Base-by-base conservation (phyloP, 2,888 invertebrate genomes). In the Hyalella azteca region DNA sequence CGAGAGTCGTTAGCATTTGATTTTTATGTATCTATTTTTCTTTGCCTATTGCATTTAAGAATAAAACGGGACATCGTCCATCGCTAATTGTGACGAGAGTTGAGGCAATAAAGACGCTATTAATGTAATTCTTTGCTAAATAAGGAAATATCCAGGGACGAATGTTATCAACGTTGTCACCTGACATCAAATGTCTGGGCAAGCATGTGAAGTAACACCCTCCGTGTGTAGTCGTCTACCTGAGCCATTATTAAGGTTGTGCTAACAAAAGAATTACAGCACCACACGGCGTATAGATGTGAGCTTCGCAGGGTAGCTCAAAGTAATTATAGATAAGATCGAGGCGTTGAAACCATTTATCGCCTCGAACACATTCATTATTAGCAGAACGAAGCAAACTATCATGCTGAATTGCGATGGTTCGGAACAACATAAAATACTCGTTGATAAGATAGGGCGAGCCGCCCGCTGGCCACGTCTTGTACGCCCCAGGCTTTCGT, bases 261-360 rank as follows among this genome's bases (percentile, higher is more conserved):
- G 5, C 66, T 66, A 66, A 66, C 66, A 36, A 1, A n/a, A 66
- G 66, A 36, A 32, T 66, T 36, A 19, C 4, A 22, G 26, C 66
- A 36, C 66, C 66, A n/a, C n/a, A n/a, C n/a, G 66, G 9, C 13
- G 59, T 15, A 7, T 4, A 66, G 36, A 9, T n/a, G 45, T 15
- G 45, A 54, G 54, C 66, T 66, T 66, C 36, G 66, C 39, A 66
- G 66, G 66, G 66, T 66, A 66, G 66, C 66, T 66, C n/a, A 19
- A 66, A 66, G 66, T 66, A 32, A 66, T 66, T 66, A 66, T 66
- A 66, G 66, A 66, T 66, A 66, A 29, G 15, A 66, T 66, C 66
- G 19, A 66, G 66, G 66, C 66, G 66, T 66, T 66, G 66, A 66
- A 66, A 66, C 66, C 66, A 66, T 66, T 66, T 66, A 66, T 66